phyloP scores from a whole-genome alignment of 2,797 vertebrate species.

The Sternotherus odoratus region DNA sequence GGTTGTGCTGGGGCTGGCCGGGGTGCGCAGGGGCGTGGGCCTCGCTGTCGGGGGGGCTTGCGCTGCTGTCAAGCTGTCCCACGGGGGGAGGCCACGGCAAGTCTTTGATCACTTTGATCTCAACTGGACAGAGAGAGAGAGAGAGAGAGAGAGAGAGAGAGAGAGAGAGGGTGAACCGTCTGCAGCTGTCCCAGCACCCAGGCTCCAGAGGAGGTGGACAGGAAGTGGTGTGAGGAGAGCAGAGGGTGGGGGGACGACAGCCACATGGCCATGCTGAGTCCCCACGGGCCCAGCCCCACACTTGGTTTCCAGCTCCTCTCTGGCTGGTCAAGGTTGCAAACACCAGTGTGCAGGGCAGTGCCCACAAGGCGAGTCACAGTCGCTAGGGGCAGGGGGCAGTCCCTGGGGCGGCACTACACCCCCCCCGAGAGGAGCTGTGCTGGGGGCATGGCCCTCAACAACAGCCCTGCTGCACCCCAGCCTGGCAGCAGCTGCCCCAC shows the following conservation, averaged over 20 bases:
- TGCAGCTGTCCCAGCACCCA: constrained; percentile 69
- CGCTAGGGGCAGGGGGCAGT: not conserved
- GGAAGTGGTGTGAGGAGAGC: not conserved
- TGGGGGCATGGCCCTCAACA: not conserved
- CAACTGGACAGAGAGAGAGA: constrained; percentile 87
- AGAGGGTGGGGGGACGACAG: not conserved
- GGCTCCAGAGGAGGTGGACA: constrained; percentile 47
- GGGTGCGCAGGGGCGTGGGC: constrained; percentile 87
- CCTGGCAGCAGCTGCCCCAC: not conserved
- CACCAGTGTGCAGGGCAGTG: not conserved
- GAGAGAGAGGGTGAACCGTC: constrained; percentile 47
- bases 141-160: constrained; percentile 63
- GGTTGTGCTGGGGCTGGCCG: constrained; percentile 76
- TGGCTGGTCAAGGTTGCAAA: not conserved
- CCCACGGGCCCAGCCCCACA: rapidly evolving
- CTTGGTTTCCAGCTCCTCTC: not conserved
- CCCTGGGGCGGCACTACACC: not conserved
- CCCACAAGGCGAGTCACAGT: not conserved
- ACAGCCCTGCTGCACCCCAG: not conserved
- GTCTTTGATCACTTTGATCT: constrained; percentile 99
- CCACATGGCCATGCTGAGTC: not conserved
- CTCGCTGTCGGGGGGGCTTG: constrained; percentile 86
- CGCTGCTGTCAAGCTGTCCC: constrained; percentile 93
- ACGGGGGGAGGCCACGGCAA: constrained; percentile 98
- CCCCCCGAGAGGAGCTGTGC: not conserved